Conservation (phyloP, 2,797 vertebrate species). For the Zenarchopterus dispar region DNA sequence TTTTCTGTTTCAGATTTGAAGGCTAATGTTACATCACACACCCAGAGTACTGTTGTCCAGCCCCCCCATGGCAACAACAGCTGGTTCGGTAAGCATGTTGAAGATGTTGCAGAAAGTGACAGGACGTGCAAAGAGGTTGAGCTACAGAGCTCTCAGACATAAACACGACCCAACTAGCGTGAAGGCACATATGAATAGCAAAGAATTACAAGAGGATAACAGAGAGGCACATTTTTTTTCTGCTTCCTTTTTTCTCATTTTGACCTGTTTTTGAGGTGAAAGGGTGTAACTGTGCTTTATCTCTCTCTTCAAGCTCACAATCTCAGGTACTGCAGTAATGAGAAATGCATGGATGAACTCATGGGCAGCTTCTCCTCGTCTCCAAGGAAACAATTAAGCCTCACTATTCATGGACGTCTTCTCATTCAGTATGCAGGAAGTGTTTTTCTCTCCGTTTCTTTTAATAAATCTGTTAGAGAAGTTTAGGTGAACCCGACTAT, state of each 20-base stretch:
- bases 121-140: too few species aligned
- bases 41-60: too few species aligned
- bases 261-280: slow-evolving; percentile 13
- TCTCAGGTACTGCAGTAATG: slow-evolving; percentile 55
- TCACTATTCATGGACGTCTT: slow-evolving; percentile 43
- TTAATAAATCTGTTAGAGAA: slow-evolving; percentile 7
- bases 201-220: slow-evolving; percentile 17
- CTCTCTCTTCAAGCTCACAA: slow-evolving; percentile 16
- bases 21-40: too few species aligned
- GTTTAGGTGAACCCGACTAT: slow-evolving; percentile 17
- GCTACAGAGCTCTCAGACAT: too few species aligned
- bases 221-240: slow-evolving; percentile 10
- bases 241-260: slow-evolving; percentile 4
- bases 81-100: too few species aligned
- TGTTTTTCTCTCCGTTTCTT: slow-evolving; percentile 9
- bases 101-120: too few species aligned
- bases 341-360: slow-evolving; percentile 56
- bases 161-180: too few species aligned
- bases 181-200: neutral
- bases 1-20: too few species aligned
- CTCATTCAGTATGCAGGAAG: slow-evolving; percentile 7
- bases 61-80: too few species aligned
- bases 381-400: slow-evolving; percentile 74
- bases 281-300: slow-evolving; percentile 21
- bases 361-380: slow-evolving; percentile 47